phyloP scores from a whole-genome alignment of 2,888 invertebrate genomes.

The Pollenia amentaria region DNA sequence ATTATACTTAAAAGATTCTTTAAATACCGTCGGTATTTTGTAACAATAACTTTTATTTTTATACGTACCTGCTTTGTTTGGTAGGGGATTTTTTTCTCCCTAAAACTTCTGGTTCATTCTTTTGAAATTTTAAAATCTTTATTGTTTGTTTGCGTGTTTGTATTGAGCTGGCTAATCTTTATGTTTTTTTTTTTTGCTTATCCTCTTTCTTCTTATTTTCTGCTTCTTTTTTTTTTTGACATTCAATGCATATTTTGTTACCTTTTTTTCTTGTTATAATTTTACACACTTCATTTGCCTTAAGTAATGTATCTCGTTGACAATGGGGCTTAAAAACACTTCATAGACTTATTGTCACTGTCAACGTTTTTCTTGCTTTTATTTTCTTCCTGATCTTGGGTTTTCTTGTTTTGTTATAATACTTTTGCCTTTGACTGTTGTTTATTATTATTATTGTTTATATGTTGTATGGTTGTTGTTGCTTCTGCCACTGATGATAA shows the following conservation, averaged over 20 bases:
- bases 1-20: slow-evolving; percentile 43
- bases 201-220: not conserved
- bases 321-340: slow-evolving; percentile 82
- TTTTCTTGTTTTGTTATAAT: slow-evolving; percentile 53
- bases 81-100: slow-evolving; percentile 28
- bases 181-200: slow-evolving; percentile 67
- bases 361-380: slow-evolving; percentile 76
- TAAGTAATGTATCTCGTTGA: slow-evolving; percentile 78
- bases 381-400: slow-evolving; percentile 12
- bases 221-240: slow-evolving; percentile 28
- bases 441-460: slow-evolving; percentile 21
- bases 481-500: slow-evolving; percentile 45
- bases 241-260: slow-evolving; percentile 71
- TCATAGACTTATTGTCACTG: slow-evolving; percentile 80
- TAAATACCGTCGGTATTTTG: slow-evolving; percentile 68
- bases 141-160: slow-evolving; percentile 73
- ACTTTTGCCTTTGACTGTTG: slow-evolving; percentile 65
- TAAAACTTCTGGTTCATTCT: slow-evolving; percentile 35
- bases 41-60: slow-evolving; percentile 23
- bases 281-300: slow-evolving; percentile 77
- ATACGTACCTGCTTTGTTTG: slow-evolving; percentile 64
- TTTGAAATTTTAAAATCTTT: slow-evolving; percentile 39
- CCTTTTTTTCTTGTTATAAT: slow-evolving; percentile 65
- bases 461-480: not conserved
- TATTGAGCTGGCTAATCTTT: slow-evolving; percentile 73